phyloP scores from a whole-genome alignment of 2,888 invertebrate species.

The Neoscelio sp. region DNA sequence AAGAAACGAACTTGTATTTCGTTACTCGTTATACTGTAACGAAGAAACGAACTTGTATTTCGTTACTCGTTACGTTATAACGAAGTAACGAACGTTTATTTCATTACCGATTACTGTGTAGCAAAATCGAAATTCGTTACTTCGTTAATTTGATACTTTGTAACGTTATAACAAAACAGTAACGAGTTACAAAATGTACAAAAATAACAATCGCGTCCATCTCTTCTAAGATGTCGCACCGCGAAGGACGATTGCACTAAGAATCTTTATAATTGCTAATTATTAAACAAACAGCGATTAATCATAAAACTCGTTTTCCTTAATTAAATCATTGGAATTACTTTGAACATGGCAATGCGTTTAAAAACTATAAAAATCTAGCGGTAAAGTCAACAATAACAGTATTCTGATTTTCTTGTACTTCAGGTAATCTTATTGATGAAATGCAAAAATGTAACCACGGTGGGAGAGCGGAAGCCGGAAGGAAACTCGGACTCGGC shows the following conservation, averaged over 20 bases:
- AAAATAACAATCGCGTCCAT: not conserved
- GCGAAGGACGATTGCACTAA: constrained; percentile 30
- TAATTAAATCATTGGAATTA: constrained; percentile 30
- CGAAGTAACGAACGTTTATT: too few species aligned
- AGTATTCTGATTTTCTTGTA: constrained; percentile 39
- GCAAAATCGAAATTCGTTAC: too few species aligned
- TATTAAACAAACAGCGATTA: constrained; percentile 36
- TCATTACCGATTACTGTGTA: too few species aligned
- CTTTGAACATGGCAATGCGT: constrained; percentile 10
- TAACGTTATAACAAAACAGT: too few species aligned
- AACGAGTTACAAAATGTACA: constrained; percentile 1
- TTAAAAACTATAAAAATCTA: constrained; percentile 13
- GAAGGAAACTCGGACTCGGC: constrained; percentile 75
- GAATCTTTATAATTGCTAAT: constrained; percentile 42
- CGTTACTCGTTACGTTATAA: too few species aligned
- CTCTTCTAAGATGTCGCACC: too few species aligned
- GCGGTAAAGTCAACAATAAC: constrained; percentile 38
- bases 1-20: too few species aligned
- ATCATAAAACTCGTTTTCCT: constrained; percentile 53
- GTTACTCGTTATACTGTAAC: too few species aligned
- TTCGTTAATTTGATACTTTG: too few species aligned
- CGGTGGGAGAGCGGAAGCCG: constrained; percentile 71
- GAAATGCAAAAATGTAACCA: constrained; percentile 55
- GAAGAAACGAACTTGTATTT: too few species aligned
- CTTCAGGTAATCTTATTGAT: constrained; percentile 47